These are phyloP conservation scores for Lepidurus arcticus DNA, from an alignment of 1,140 invertebrate species.

Conservation along the genomic window DNA sequence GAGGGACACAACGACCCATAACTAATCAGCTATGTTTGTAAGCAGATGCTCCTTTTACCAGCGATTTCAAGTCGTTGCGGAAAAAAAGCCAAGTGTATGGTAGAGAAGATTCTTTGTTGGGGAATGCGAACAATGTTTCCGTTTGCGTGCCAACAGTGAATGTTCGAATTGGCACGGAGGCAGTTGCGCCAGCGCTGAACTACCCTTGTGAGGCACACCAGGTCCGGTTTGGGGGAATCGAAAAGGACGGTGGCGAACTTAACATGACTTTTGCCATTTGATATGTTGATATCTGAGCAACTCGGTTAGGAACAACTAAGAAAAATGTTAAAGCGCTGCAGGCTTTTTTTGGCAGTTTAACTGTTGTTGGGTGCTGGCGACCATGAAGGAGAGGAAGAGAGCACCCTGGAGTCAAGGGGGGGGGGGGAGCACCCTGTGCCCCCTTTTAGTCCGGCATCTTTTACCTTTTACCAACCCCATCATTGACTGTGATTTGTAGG, in stretches of 20 bases:
- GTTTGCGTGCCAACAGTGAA: background rate
- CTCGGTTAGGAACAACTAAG: background rate
- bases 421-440: conserved; percentile 14
- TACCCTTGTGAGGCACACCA: no score
- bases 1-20: conserved; percentile 13
- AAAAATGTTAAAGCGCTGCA: background rate
- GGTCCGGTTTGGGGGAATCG: no score
- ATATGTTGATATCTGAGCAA: background rate
- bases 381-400: background rate
- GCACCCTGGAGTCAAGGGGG: conserved; percentile 7
- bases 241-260: no score
- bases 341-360: background rate
- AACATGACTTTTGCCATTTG: background rate
- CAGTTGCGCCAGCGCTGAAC: background rate
- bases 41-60: background rate
- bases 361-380: background rate
- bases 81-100: background rate
- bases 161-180: background rate
- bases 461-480: conserved; percentile 5
- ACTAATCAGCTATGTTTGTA: conserved; percentile 22
- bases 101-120: background rate
- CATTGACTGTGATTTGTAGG: conserved; percentile 19
- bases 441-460: background rate
- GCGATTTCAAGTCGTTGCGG: background rate
- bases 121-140: background rate